phyloP scores from a whole-genome alignment of 2,888 invertebrate genomes.

The Parasteatoda lunata region DNA sequence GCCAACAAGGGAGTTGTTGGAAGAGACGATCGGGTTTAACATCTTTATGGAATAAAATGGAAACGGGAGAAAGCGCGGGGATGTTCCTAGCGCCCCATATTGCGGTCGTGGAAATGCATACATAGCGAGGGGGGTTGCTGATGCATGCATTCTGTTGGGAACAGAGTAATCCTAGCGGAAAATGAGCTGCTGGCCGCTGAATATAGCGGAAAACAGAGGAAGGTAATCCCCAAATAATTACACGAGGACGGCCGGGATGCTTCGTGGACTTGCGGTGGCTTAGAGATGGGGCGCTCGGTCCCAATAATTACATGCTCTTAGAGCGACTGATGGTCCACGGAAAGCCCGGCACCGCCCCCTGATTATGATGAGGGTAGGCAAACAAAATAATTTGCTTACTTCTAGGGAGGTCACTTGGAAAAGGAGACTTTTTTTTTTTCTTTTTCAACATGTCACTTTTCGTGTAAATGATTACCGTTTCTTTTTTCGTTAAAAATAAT shows the following conservation, averaged over 20 bases:
- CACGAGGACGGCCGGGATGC: constrained; percentile 65
- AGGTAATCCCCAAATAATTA: constrained; percentile 69
- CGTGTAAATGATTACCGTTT: not conserved
- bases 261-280: constrained; percentile 69
- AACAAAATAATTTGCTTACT: constrained; percentile 67
- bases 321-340: constrained; percentile 64
- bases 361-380: constrained; percentile 60
- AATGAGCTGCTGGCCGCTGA: constrained; percentile 67
- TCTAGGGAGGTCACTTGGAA: constrained; percentile 23
- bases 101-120: constrained; percentile 46
- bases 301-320: constrained; percentile 68
- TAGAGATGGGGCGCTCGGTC: constrained; percentile 64
- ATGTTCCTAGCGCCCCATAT: constrained; percentile 49
- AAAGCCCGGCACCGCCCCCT: constrained; percentile 50
- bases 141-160: constrained; percentile 67
- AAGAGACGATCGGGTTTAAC: constrained; percentile 58
- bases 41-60: constrained; percentile 67
- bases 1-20: constrained; percentile 24
- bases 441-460: not conserved
- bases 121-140: constrained; percentile 57
- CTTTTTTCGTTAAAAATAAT: no score
- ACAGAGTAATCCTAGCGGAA: constrained; percentile 67
- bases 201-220: constrained; percentile 67
- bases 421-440: not conserved
- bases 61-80: constrained; percentile 34